A percentile compares a stretch with the other conserved stretches of the same genome.
These are phyloP conservation scores for Papio anubis DNA, from an alignment of 2,113 vertebrate species.

Conservation along the genomic window DNA sequence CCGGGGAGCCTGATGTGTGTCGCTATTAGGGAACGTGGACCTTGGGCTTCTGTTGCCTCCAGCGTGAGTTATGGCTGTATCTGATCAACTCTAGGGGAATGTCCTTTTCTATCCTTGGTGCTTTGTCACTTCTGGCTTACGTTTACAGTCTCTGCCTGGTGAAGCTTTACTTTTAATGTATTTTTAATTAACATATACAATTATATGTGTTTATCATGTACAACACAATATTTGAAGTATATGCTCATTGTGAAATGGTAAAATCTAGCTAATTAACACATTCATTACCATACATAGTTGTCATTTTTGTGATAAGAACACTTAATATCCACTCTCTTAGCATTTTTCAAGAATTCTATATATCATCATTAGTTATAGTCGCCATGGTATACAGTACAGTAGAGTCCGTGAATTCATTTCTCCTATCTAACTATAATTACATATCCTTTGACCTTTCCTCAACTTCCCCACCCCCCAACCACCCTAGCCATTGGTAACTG, in stretches of 20 bases:
- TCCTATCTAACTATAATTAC: background rate
- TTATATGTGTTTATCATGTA: background rate
- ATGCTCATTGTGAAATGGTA: background rate
- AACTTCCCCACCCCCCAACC: background rate
- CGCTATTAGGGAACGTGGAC: accelerated
- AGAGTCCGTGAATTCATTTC: background rate
- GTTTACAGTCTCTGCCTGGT: background rate
- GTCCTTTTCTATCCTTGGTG: background rate
- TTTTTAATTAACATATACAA: background rate
- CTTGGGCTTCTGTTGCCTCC: background rate
- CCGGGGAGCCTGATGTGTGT: background rate
- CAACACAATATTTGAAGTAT: background rate
- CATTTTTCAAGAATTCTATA: background rate
- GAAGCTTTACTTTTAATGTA: background rate
- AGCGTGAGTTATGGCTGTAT: background rate
- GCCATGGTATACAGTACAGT: background rate
- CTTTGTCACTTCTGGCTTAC: background rate
- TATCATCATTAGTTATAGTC: background rate
- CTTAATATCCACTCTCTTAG: background rate
- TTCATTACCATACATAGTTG: background rate
- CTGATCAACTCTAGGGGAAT: background rate
- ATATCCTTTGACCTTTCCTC: background rate
- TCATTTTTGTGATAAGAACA: background rate
- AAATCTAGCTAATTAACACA: background rate
- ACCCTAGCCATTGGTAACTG: background rate